Evolutionary conservation across 2,113 vertebrate genomes (phyloP).

Genomic region (Hippoglossus stenolepis): DNA sequence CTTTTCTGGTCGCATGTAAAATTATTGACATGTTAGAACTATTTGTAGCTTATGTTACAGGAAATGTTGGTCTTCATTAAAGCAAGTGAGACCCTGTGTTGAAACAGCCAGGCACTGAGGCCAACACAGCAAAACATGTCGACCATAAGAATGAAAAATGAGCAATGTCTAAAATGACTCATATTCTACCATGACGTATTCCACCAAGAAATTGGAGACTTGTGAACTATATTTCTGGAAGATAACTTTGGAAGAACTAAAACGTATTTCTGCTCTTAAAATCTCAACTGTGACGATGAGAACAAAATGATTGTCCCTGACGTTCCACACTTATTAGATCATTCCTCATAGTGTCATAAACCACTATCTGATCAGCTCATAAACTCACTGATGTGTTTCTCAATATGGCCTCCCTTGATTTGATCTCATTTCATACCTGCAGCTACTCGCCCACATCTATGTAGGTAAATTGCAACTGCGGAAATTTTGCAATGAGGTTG

Average conservation of each 20-base stretch:
- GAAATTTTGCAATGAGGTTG: slow-evolving; percentile 27
- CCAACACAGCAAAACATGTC: too few species aligned
- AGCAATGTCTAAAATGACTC: neutral
- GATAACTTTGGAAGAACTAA: neutral
- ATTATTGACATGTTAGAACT: too few species aligned
- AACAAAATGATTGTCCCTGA: neutral
- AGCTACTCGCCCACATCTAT: neutral
- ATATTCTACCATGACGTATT: neutral
- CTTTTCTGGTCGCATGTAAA: neutral
- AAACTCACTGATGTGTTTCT: neutral
- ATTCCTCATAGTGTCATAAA: neutral
- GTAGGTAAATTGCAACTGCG: neutral
- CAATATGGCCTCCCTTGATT: neutral
- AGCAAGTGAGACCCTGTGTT: too few species aligned
- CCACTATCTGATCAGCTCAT: neutral
- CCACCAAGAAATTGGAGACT: too few species aligned
- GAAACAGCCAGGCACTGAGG: too few species aligned
- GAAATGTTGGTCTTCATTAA: neutral
- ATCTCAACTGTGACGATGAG: neutral
- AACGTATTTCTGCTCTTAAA: neutral
- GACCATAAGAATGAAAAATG: too few species aligned
- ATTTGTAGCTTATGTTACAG: neutral
- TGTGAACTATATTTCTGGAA: too few species aligned
- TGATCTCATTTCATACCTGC: neutral
- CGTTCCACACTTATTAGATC: neutral